Base-by-base conservation (phyloP, 2,113 vertebrate species). In the Callocephalon fimbriatum region DNA sequence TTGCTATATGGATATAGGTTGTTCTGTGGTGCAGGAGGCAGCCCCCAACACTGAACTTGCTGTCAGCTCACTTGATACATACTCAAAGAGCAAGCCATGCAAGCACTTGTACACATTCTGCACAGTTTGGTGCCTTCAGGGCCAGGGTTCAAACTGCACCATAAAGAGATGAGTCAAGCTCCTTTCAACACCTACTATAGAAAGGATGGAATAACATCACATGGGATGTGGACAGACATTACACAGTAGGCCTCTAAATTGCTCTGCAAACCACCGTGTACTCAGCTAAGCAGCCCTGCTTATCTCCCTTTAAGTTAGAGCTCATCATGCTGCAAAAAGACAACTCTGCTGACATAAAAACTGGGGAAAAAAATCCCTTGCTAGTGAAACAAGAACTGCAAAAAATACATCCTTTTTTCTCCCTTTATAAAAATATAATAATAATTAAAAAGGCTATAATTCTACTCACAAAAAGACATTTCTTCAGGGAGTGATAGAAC, bases 401-500 rank as follows among this genome's bases (percentile, higher is more conserved):
- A 85, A 91, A 85, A 75, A 56, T 21, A 35, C 47, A 74, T 32
- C 37, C 4, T n/a, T 79, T 70, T n/a, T 6, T 0, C 19, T 10
- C 7, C 7, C 50, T 31, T 87, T 86, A 70, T 51, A n/a, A 37
- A 86, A 91, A 90, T 53, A 87, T 31, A 38, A 61, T 23, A 44
- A 81, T 56, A 90, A 81, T 21, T 19, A 59, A 73, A 75, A n/a
- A 32, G 6, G 12, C 12, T 82, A 10, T 78, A 74, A 72, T 91
- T 91, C 86, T 94, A 73, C 74, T 79, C 45, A 86, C 61, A 95
- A 88, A 93, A 81, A 97, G 89, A 88, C 83, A 96, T 94, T 94
- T 90, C 90, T 96, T 93, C 71, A n/a, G 3, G 70, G 95, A 96
- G 70, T 78, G 47, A 96, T 89, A 97, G 93, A 97, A 95, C 97